These are phyloP conservation scores for Gallinago paraguaiae DNA, from an alignment of 2,113 vertebrate species.

Conservation along the genomic window DNA sequence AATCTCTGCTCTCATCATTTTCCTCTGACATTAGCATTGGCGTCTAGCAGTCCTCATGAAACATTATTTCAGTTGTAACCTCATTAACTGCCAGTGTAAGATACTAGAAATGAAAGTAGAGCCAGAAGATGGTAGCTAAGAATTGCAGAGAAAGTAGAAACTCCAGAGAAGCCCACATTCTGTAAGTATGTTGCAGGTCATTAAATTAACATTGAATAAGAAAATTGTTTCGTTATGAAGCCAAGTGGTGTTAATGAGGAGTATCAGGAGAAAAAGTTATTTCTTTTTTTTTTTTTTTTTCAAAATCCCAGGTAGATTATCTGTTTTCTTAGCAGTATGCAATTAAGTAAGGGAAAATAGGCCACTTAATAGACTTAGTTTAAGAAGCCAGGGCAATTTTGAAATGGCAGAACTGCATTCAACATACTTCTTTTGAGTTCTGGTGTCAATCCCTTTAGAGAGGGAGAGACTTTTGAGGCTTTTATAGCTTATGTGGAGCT, in stretches of 20 bases:
- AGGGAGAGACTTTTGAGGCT: not conserved
- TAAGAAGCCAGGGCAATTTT: not conserved
- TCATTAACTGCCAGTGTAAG: not conserved
- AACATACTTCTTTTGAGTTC: not conserved
- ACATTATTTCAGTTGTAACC: not conserved
- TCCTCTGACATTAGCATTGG: not conserved
- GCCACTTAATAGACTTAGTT: not conserved
- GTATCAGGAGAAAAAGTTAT: not conserved
- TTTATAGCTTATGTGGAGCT: not conserved
- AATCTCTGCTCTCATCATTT: not conserved
- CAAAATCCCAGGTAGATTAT: not conserved
- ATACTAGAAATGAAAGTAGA: not conserved
- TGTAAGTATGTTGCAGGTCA: not conserved
- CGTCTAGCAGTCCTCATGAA: not conserved
- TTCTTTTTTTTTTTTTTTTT: not conserved
- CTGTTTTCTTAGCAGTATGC: not conserved
- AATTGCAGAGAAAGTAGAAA: not conserved
- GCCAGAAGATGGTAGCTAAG: not conserved
- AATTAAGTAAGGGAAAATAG: not conserved
- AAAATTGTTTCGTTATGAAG: not conserved
- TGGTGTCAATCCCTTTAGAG: not conserved
- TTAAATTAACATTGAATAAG: not conserved
- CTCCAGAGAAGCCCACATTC: not conserved
- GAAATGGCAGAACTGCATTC: not conserved
- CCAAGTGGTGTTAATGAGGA: accelerated